phyloP scores from a whole-genome alignment of 2,888 invertebrate species.

The Drosophila hamatofila region DNA sequence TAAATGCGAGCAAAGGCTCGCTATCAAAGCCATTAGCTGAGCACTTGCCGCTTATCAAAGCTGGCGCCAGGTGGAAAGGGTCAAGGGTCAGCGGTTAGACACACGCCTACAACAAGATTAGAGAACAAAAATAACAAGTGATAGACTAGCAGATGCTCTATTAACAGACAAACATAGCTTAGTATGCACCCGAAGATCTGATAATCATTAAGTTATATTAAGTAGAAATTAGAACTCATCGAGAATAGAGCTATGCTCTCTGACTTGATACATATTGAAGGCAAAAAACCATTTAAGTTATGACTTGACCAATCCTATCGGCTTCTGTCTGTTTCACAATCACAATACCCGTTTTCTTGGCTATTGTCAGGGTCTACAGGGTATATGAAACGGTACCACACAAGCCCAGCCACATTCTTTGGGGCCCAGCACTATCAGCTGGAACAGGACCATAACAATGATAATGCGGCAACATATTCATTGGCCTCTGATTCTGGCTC shows the following conservation, averaged over 20 bases:
- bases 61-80: slow-evolving; percentile 71
- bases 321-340: background rate
- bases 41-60: slow-evolving; percentile 51
- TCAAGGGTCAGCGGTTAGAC: slow-evolving; percentile 38
- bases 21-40: slow-evolving; percentile 59
- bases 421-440: slow-evolving; percentile 49
- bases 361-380: background rate
- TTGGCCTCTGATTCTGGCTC: slow-evolving; percentile 31
- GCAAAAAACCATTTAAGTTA: background rate
- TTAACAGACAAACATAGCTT: no score
- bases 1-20: slow-evolving; percentile 32
- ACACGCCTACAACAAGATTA: slow-evolving; percentile 53
- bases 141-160: background rate
- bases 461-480: slow-evolving; percentile 75
- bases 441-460: slow-evolving; percentile 75
- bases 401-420: slow-evolving; percentile 46
- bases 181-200: no score
- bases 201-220: no score
- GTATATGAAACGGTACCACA: slow-evolving; percentile 55
- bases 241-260: no score
- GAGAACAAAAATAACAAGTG: background rate
- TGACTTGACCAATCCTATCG: background rate
- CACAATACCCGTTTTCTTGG: background rate
- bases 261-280: background rate
- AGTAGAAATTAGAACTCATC: no score